Evolutionary conservation across 2,888 invertebrate species (phyloP).

Genomic region (Theristus sp.): DNA sequence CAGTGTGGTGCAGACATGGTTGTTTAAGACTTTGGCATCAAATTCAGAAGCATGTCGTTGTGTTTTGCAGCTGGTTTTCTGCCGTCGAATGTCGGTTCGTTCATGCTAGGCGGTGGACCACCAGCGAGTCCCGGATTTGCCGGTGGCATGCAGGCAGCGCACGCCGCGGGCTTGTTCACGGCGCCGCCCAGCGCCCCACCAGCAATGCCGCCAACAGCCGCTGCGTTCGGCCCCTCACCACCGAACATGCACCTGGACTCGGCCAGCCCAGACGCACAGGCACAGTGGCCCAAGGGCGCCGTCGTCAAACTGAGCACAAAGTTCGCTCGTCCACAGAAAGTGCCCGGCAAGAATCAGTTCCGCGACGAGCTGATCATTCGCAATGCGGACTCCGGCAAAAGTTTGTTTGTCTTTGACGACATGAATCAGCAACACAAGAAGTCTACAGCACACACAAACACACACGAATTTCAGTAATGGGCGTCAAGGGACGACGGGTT

Average conservation of each 20-base stretch:
- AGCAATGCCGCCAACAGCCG: too few relatives aligned
- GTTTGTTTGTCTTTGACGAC: conserved; percentile 40
- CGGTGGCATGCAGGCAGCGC: not conserved
- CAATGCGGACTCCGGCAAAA: conserved; percentile 87
- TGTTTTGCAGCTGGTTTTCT: not conserved
- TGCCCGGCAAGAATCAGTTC: conserved; percentile 76
- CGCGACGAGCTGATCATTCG: conserved; percentile 85
- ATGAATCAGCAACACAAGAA: too few relatives aligned
- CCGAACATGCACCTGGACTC: too few relatives aligned
- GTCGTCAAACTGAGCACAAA: conserved; percentile 52
- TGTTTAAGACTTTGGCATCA: too few relatives aligned
- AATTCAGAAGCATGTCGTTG: too few relatives aligned
- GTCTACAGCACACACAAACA: too few relatives aligned
- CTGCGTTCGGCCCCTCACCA: too few relatives aligned
- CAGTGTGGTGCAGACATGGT: too few relatives aligned
- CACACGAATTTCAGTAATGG: conserved; percentile 75
- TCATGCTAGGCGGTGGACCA: not conserved
- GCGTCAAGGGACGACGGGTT: conserved; percentile 90
- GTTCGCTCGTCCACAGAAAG: conserved; percentile 25
- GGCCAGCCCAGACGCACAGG: too few relatives aligned
- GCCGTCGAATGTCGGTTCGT: not conserved
- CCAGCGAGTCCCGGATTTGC: not conserved
- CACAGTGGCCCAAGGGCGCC: conserved; percentile 42
- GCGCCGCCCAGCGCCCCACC: too few relatives aligned
- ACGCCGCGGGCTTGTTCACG: too few relatives aligned